phyloP scores from a whole-genome alignment of 2,888 invertebrate species.

The Phortica magna region DNA sequence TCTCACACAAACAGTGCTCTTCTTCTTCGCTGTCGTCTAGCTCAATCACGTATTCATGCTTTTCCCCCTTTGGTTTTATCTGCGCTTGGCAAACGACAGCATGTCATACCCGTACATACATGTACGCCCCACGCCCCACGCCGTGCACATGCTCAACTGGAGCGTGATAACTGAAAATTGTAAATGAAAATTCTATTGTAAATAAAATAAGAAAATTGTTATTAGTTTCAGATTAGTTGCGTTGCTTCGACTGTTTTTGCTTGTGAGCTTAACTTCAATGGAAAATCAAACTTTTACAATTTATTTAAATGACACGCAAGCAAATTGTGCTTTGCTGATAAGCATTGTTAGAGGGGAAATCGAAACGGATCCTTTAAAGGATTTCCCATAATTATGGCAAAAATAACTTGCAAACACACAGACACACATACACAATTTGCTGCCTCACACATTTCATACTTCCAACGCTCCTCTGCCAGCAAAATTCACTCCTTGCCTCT shows the following conservation, averaged over 20 bases:
- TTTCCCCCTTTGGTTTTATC: slow-evolving; percentile 29
- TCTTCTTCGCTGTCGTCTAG: background rate
- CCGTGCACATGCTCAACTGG: background rate
- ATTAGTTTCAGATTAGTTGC: slow-evolving; percentile 36
- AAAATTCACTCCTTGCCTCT: background rate
- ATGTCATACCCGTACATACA: background rate
- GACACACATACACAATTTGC: too few species aligned
- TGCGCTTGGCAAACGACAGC: slow-evolving; percentile 17
- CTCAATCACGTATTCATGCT: slow-evolving; percentile 23
- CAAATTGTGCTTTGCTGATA: background rate
- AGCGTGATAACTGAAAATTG: slow-evolving; percentile 25
- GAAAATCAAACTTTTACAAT: slow-evolving; percentile 31
- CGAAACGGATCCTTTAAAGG: too few species aligned
- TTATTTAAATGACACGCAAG: slow-evolving; percentile 21
- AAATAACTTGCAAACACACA: too few species aligned
- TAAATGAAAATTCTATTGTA: slow-evolving; percentile 31
- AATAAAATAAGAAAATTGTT: slow-evolving; percentile 30
- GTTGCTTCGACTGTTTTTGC: background rate
- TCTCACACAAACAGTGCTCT: background rate
- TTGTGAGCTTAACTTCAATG: background rate
- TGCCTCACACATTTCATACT: too few species aligned
- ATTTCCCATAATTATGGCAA: too few species aligned
- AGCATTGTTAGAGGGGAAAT: background rate
- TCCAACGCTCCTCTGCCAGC: background rate
- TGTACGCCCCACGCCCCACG: background rate